Evolutionary conservation across 2,113 vertebrate genomes (phyloP).

Genomic region (Ceratotherium simum): DNA sequence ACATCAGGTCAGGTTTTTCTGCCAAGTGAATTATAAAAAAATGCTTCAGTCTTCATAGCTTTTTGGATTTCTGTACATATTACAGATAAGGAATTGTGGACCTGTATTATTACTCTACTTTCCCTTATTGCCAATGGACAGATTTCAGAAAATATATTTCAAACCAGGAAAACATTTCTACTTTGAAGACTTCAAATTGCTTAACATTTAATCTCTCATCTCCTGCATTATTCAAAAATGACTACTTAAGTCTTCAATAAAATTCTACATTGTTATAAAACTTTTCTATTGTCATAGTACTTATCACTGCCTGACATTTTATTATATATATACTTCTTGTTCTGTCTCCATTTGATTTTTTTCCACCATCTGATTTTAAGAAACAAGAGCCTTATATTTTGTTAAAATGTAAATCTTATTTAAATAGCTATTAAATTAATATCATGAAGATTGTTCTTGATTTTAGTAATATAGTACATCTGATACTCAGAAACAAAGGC

Average conservation of each 20-base stretch:
- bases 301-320: background rate
- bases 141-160: conserved; percentile 44
- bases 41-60: background rate
- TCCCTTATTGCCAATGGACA: background rate
- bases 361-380: conserved; percentile 44
- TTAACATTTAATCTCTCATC: background rate
- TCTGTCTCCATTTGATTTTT: conserved; percentile 29
- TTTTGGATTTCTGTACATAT: background rate
- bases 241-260: background rate
- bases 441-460: conserved; percentile 27
- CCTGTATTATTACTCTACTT: background rate
- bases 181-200: conserved; percentile 20
- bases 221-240: conserved; percentile 3
- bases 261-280: conserved; percentile 39
- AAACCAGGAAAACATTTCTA: conserved; percentile 39
- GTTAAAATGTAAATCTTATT: conserved; percentile 47
- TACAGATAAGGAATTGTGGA: background rate
- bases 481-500: conserved; percentile 18
- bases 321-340: background rate
- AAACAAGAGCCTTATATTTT: conserved; percentile 20
- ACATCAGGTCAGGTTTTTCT: conserved; percentile 24
- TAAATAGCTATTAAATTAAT: background rate
- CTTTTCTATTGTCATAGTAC: conserved; percentile 5
- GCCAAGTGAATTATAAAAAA: background rate
- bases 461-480: conserved; percentile 15